Evolutionary conservation across 2,888 invertebrate species (phyloP).

Genomic region (Junonia oenone): DNA sequence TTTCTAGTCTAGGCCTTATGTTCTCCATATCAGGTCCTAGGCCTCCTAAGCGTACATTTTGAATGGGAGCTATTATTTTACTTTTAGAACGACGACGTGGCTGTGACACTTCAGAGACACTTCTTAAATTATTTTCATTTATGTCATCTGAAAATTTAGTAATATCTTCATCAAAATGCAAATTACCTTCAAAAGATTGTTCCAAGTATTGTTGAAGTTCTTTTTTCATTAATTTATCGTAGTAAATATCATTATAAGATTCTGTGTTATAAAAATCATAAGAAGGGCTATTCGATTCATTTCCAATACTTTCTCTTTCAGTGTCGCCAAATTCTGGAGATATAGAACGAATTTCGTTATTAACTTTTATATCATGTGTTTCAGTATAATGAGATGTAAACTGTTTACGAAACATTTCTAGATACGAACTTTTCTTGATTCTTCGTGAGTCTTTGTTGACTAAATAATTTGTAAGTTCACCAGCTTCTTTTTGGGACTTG

Average conservation of each 20-base stretch:
- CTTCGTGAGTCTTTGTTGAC: slow-evolving; percentile 51
- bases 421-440: slow-evolving; percentile 46
- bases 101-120: slow-evolving; percentile 61
- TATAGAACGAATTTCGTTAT: slow-evolving; percentile 56
- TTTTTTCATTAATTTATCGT: slow-evolving; percentile 55
- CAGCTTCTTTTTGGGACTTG: slow-evolving; percentile 36
- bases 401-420: slow-evolving; percentile 65
- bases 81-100: slow-evolving; percentile 43
- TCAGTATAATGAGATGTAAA: slow-evolving; percentile 38
- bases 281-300: slow-evolving; percentile 37
- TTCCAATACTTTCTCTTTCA: slow-evolving; percentile 60
- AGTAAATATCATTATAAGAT: slow-evolving; percentile 66
- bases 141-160: slow-evolving; percentile 39
- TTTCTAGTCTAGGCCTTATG: slow-evolving; percentile 63
- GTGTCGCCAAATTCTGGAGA: slow-evolving; percentile 69
- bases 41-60: slow-evolving; percentile 59
- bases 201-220: slow-evolving; percentile 46
- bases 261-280: slow-evolving; percentile 63
- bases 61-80: slow-evolving; percentile 45
- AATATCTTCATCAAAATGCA: slow-evolving; percentile 38
- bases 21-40: slow-evolving; percentile 65
- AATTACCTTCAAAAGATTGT: slow-evolving; percentile 47
- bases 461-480: slow-evolving; percentile 47
- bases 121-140: slow-evolving; percentile 50
- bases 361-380: slow-evolving; percentile 26